Percentiles rank a stretch among this genome's conserved stretches.
phyloP scores from a whole-genome alignment of 2,797 vertebrate species.

The Etheostoma nigrum region DNA sequence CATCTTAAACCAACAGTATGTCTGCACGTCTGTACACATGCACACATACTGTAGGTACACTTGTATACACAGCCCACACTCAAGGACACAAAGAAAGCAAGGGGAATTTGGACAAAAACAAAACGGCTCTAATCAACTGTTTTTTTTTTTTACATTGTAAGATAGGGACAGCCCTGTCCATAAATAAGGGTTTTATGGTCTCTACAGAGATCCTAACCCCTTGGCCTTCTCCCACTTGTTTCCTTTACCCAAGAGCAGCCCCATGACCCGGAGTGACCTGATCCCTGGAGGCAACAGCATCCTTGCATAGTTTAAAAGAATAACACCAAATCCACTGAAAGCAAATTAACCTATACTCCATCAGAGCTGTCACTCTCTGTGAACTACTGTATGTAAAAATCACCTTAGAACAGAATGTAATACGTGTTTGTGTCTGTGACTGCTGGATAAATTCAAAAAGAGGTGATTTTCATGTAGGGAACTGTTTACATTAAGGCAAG shows the following conservation, averaged over 20 bases:
- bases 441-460: slow-evolving; percentile 2
- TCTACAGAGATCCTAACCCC: slow-evolving; percentile 60
- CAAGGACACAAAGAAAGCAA: slow-evolving; percentile 29
- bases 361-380: slow-evolving; percentile 41
- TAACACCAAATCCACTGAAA: slow-evolving; percentile 35
- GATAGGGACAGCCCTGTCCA: slow-evolving; percentile 53
- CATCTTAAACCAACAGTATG: slow-evolving; percentile 25
- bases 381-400: slow-evolving; percentile 7
- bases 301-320: slow-evolving; percentile 44
- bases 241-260: slow-evolving; percentile 35
- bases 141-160: slow-evolving; percentile 44
- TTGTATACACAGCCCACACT: slow-evolving; percentile 23
- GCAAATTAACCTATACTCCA: slow-evolving; percentile 40
- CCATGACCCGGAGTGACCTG: slow-evolving; percentile 61
- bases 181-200: slow-evolving; percentile 77
- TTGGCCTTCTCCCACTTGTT: slow-evolving; percentile 55
- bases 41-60: slow-evolving; percentile 27
- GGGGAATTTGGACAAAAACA: background rate
- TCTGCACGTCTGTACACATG: slow-evolving; percentile 25
- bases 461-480: background rate
- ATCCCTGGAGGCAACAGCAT: slow-evolving; percentile 47
- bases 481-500: background rate
- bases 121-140: slow-evolving; percentile 46
- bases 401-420: background rate
- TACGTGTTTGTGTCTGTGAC: background rate